Base-by-base conservation (phyloP, 2,888 invertebrate genomes). In the Lithophane leautieri region DNA sequence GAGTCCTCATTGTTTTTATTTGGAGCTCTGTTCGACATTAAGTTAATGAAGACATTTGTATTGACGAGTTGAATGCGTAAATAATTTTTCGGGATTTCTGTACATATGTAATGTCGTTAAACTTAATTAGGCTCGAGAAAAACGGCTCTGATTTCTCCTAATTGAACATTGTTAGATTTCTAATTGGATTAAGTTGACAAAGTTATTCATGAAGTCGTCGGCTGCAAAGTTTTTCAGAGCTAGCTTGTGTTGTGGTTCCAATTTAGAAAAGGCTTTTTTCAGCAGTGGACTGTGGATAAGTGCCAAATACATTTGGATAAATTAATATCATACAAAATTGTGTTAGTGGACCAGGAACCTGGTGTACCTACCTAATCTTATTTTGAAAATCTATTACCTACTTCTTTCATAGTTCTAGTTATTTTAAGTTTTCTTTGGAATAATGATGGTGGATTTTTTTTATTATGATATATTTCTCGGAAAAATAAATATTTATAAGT, bases 21-120 rank as follows among this genome's bases (percentile, higher is more conserved):
- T 85, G 84, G 85, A 90, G 90, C 89, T 78, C 88, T 89, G 86
- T 85, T 84, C 85, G 84, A 82, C 86, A 89, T 92, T 91, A 89
- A 73, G 89, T 90, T 94, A 95, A 96, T 95, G 93, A 94, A 95
- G 95, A 94, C 94, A 93, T 95, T 92, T 87, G 92, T 93, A 94
- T 93, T 93, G 90, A 92, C 87, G 86, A 91, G 91, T 91, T 91
- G 92, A 91, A 89, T 92, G 89, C 87, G 90, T 94, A 93, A 93
- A 92, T 92, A 90, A 89, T 92, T 90, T 90, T 90, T 84, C 71
- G 78, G 34, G 63, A 40, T 63, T 73, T 73, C 75, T 77, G 34
- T 44, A 67, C 40, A 58, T 76, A 52, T 62, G 44, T 66, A 54
- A 42, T 69, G 50, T 75, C 60, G 50, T 52, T 71, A 25, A 82